Conservation (phyloP, 2,113 vertebrate species). For the Leptodactylus fuscus region DNA sequence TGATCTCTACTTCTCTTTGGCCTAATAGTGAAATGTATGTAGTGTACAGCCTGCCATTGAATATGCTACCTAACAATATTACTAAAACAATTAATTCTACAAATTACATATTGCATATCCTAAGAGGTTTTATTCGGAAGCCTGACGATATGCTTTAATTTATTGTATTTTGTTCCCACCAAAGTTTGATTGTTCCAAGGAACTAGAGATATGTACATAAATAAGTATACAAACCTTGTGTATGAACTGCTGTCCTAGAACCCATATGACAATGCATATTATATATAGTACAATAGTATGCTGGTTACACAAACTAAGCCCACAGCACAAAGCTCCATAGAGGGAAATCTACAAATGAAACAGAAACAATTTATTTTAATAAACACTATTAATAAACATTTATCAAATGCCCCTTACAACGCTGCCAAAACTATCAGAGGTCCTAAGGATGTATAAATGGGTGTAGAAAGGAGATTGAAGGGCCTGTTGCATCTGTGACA, state of each 20-base stretch:
- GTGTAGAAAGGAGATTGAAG: not conserved
- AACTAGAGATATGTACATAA: not conserved
- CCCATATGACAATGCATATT: conserved; percentile 84
- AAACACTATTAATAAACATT: not conserved
- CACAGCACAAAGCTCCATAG: conserved; percentile 90
- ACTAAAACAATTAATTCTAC: no score
- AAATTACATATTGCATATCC: no score
- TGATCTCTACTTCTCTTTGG: no score
- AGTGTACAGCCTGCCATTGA: no score
- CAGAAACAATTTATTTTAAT: not conserved
- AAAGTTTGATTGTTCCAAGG: no score
- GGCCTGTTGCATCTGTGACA: not conserved
- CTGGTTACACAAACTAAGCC: conserved; percentile 95
- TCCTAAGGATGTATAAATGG: no score
- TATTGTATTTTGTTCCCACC: no score
- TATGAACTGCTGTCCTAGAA: conserved; percentile 78
- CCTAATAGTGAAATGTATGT: no score
- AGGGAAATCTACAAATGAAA: conserved; percentile 79
- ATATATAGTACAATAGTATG: conserved; percentile 91
- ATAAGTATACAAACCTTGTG: conserved; percentile 73
- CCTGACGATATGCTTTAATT: no score
- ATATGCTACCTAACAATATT: no score
- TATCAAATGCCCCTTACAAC: not conserved
- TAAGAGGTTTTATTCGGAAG: no score
- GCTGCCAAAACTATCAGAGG: not conserved